A percentile compares a stretch with the other conserved stretches of the same genome.
Conservation (phyloP, 2,113 vertebrate genomes). For the Phylloscopus trochilus region DNA sequence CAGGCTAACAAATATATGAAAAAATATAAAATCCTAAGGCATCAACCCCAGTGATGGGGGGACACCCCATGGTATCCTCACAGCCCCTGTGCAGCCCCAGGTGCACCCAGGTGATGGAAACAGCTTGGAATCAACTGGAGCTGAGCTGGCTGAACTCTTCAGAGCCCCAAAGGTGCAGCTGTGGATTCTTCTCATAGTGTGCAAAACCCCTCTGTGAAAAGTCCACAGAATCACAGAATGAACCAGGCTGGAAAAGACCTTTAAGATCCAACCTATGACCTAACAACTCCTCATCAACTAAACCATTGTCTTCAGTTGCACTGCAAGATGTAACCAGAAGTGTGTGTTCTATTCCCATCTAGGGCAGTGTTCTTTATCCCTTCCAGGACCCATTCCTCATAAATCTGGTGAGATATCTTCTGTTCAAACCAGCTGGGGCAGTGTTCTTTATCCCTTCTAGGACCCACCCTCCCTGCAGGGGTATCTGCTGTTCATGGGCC, state of each 20-base stretch:
- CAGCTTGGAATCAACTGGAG: not conserved
- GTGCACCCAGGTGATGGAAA: fast-evolving
- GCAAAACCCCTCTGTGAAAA: not conserved
- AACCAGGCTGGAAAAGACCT: not conserved
- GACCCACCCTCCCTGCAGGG: no score
- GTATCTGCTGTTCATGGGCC: no score
- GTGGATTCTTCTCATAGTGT: fast-evolving
- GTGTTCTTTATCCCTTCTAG: no score
- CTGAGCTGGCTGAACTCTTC: not conserved
- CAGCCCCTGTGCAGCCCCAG: fast-evolving
- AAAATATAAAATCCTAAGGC: not conserved
- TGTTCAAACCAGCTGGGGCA: no score
- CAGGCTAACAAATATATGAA: not conserved
- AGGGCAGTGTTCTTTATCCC: no score
- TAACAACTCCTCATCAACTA: not conserved
- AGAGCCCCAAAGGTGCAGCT: not conserved
- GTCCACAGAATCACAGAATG: not conserved
- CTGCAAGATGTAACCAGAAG: no score
- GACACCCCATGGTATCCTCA: not conserved
- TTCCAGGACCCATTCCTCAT: no score
- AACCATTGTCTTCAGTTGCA: not conserved
- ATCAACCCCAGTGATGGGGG: not conserved
- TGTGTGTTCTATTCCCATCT: no score
- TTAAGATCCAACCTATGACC: not conserved
- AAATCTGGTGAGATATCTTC: no score